Evolutionary conservation across 2,113 vertebrate species (phyloP).

Genomic region (Hystrix cristata): DNA sequence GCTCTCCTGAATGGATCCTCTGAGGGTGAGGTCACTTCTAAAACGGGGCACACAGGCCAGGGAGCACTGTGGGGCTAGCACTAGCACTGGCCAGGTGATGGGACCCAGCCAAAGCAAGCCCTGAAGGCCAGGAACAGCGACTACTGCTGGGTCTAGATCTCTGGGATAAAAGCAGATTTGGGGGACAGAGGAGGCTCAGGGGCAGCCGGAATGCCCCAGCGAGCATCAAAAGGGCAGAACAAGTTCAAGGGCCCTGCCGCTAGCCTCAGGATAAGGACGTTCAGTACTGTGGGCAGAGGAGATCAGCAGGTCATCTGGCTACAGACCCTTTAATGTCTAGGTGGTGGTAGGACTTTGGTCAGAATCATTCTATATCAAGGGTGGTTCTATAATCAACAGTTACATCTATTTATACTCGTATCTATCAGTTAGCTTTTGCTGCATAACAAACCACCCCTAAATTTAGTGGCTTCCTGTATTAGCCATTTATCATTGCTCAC

Average conservation of each 20-base stretch:
- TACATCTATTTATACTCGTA: not conserved
- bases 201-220: not conserved
- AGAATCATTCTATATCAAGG: not conserved
- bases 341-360: not conserved
- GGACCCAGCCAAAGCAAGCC: not conserved
- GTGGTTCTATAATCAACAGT: not conserved
- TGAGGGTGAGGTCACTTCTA: not conserved
- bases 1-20: not conserved
- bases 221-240: not conserved
- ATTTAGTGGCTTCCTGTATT: not conserved
- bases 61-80: too few relatives aligned
- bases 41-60: not conserved
- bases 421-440: not conserved
- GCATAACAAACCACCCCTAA: not conserved
- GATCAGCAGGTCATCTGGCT: not conserved
- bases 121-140: not conserved
- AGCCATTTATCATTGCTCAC: not conserved
- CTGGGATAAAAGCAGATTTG: not conserved
- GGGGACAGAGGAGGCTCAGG: not conserved
- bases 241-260: not conserved
- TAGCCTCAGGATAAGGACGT: not conserved
- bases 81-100: not conserved
- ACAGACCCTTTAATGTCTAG: not conserved
- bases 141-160: not conserved
- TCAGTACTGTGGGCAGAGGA: not conserved